A percentile compares a stretch with the other conserved stretches of the same genome.
These are phyloP conservation scores for Phaetusa simplex DNA, from an alignment of 2,113 vertebrate species.

Conservation along the genomic window DNA sequence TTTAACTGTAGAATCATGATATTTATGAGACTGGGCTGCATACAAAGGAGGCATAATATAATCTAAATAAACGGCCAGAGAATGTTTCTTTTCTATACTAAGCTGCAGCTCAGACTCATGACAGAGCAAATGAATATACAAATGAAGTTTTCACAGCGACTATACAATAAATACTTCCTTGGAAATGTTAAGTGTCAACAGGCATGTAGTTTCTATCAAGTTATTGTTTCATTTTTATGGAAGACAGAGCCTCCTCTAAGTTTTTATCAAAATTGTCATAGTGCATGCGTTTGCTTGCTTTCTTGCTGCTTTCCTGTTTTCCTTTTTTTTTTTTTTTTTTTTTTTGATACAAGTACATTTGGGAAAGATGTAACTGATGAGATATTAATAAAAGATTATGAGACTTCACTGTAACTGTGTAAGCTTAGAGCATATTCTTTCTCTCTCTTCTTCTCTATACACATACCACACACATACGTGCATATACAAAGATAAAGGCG, in stretches of 20 bases:
- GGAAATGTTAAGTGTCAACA: slow-evolving; percentile 6
- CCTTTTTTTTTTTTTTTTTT: neutral
- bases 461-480: neutral
- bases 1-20: neutral
- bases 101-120: neutral
- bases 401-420: neutral
- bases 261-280: neutral
- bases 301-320: neutral
- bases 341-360: neutral
- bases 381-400: slow-evolving; percentile 41
- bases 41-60: neutral
- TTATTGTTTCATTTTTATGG: neutral
- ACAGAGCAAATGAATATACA: neutral
- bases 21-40: neutral
- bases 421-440: neutral
- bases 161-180: slow-evolving; percentile 14
- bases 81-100: neutral
- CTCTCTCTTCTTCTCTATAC: neutral
- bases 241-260: neutral
- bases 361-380: neutral
- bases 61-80: neutral
- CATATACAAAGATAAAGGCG: neutral
- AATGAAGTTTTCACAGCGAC: neutral
- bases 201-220: neutral
- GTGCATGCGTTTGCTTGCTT: neutral